Evolutionary conservation across 2,797 vertebrate species (phyloP).

Genomic region (Microtus californicus): DNA sequence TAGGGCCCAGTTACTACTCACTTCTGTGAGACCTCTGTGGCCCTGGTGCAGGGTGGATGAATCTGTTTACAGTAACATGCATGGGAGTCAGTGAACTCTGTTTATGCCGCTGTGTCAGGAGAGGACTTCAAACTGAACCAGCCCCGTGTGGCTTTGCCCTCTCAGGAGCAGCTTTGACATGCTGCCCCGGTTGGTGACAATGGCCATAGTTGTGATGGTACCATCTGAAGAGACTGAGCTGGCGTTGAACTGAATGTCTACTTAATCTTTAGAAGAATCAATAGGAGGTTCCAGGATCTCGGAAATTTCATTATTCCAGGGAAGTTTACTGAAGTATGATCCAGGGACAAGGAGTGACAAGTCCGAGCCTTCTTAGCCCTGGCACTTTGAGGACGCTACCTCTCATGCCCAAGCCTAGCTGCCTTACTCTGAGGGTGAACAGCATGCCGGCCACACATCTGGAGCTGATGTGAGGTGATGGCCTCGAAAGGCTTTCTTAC

Average conservation of each 20-base stretch:
- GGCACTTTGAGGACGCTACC: slow-evolving; percentile 26
- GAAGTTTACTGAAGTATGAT: slow-evolving; percentile 35
- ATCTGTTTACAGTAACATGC: slow-evolving; percentile 64
- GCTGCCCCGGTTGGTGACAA: neutral
- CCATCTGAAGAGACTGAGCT: neutral
- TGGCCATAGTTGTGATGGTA: too few species aligned
- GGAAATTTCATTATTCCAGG: slow-evolving; percentile 33
- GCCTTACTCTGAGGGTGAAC: neutral
- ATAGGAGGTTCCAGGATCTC: slow-evolving; percentile 44
- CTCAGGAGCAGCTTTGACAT: neutral
- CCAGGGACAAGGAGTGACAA: neutral
- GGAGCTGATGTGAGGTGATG: neutral
- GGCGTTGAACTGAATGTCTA: slow-evolving; percentile 44
- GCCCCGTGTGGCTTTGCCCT: neutral
- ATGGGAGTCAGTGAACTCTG: slow-evolving; percentile 50
- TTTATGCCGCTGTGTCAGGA: slow-evolving; percentile 54
- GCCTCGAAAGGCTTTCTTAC: neutral
- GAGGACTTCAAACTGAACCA: neutral
- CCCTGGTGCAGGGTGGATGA: slow-evolving; percentile 15
- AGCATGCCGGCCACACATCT: fast-evolving
- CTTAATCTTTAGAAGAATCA: neutral
- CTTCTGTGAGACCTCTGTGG: slow-evolving; percentile 30
- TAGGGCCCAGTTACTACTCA: slow-evolving; percentile 49
- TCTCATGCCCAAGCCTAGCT: neutral
- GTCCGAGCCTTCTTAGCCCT: neutral